phyloP scores from a whole-genome alignment of 2,888 invertebrate species.

The Drosophila mimetica region DNA sequence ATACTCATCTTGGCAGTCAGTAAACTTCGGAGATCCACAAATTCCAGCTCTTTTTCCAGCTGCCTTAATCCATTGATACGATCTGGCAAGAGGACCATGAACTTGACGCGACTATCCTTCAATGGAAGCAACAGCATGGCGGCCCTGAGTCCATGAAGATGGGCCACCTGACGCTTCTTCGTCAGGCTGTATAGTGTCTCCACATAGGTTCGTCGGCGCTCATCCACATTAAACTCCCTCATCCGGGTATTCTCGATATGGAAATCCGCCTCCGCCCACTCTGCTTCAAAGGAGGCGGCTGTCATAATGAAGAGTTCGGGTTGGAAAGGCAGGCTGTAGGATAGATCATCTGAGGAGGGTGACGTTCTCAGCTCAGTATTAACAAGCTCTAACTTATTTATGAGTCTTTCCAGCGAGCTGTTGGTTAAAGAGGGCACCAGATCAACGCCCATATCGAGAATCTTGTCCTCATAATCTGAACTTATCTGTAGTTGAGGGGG shows the following conservation, averaged over 20 bases:
- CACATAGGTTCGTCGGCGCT: conserved; percentile 1
- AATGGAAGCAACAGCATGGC: conserved; percentile 12
- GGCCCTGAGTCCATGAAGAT: not conserved
- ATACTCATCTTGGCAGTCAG: not conserved
- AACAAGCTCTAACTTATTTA: not conserved
- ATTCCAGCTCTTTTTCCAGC: conserved; percentile 1
- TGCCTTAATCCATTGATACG: not conserved
- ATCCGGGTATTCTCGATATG: not conserved
- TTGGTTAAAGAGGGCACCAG: not conserved
- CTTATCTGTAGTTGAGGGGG: not conserved
- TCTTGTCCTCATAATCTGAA: not conserved
- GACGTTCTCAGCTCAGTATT: not conserved
- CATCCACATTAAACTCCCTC: conserved; percentile 15
- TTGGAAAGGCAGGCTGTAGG: not conserved
- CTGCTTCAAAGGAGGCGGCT: not conserved
- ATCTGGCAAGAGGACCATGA: conserved; percentile 12
- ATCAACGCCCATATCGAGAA: conserved; percentile 12
- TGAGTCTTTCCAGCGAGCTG: too few species aligned
- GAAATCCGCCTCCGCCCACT: conserved; percentile 8
- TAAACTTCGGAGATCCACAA: not conserved
- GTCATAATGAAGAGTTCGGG: conserved; percentile 4
- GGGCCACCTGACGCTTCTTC: conserved; percentile 1
- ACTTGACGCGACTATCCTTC: conserved; percentile 1
- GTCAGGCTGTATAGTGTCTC: conserved; percentile 7
- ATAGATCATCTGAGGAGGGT: not conserved